Conservation (phyloP, 2,888 invertebrate genomes). For the Entomobrya multifasciata region DNA sequence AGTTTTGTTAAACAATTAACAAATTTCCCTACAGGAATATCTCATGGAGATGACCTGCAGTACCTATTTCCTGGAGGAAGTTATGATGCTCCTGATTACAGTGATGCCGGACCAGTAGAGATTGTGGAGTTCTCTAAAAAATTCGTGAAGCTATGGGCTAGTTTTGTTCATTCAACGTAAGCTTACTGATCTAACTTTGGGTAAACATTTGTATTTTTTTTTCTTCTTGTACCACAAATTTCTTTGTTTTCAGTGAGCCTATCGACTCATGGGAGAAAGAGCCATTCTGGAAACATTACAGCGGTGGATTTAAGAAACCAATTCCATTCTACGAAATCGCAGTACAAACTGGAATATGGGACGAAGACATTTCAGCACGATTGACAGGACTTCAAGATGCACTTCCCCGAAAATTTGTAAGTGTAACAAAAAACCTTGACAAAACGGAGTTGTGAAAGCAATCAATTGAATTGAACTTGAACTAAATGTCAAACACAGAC, state of each 20-base stretch:
- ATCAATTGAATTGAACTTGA: no score
- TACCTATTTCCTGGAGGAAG: conserved; percentile 59
- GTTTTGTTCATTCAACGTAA: conserved; percentile 44
- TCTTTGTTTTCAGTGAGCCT: no score
- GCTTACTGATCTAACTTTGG: no score
- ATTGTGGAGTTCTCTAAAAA: conserved; percentile 51
- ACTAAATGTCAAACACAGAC: no score
- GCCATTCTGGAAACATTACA: no score
- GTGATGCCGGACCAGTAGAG: conserved; percentile 29
- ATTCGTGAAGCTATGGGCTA: conserved; percentile 57
- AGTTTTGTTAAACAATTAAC: no score
- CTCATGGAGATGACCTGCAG: conserved; percentile 57
- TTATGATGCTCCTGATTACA: conserved; percentile 47
- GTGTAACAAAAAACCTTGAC: background rate
- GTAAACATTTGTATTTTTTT: no score
- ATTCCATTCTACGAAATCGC: conserved; percentile 42
- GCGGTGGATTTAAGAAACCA: no score
- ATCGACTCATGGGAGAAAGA: no score
- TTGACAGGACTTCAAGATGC: background rate
- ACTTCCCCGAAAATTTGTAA: background rate
- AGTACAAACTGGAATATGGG: conserved; percentile 31
- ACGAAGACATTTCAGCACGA: conserved; percentile 20
- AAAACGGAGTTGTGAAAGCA: conserved; percentile 9
- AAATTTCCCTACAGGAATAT: conserved; percentile 33
- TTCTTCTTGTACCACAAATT: no score